Conservation (phyloP, 2,888 invertebrate genomes). For the Hypsopygia costalis region DNA sequence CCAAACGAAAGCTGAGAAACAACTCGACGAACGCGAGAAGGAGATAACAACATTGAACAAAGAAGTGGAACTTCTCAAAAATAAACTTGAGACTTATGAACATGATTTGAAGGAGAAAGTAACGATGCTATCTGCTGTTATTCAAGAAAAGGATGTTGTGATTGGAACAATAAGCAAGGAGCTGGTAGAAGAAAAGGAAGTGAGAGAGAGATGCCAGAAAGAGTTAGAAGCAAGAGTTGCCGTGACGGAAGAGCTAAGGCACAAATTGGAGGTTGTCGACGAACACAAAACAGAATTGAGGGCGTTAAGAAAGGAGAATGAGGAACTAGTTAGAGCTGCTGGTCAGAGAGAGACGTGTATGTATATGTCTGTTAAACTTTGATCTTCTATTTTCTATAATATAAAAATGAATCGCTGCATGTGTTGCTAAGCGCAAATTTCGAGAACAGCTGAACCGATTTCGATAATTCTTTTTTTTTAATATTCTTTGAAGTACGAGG, state of each 20-base stretch:
- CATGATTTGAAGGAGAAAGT: constrained; percentile 32
- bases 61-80: constrained; percentile 28
- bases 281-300: constrained; percentile 31
- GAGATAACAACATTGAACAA: constrained; percentile 33
- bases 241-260: constrained; percentile 29
- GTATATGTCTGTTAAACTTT: no score
- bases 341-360: constrained; percentile 54
- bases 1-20: constrained; percentile 43
- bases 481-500: no score
- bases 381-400: no score
- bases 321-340: constrained; percentile 42
- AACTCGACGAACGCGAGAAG: constrained; percentile 38
- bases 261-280: constrained; percentile 27
- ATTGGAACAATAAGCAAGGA: constrained; percentile 40
- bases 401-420: no score
- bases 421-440: no score
- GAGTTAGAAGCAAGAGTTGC: constrained; percentile 28
- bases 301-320: constrained; percentile 36
- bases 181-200: constrained; percentile 35
- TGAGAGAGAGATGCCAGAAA: constrained; percentile 31
- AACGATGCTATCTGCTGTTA: constrained; percentile 16
- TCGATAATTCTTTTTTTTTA: no score
- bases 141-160: constrained; percentile 34
- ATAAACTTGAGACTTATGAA: constrained; percentile 26
- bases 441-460: no score